phyloP scores from a whole-genome alignment of 23 tunicate genomes.

The Halocynthia aurantium region DNA sequence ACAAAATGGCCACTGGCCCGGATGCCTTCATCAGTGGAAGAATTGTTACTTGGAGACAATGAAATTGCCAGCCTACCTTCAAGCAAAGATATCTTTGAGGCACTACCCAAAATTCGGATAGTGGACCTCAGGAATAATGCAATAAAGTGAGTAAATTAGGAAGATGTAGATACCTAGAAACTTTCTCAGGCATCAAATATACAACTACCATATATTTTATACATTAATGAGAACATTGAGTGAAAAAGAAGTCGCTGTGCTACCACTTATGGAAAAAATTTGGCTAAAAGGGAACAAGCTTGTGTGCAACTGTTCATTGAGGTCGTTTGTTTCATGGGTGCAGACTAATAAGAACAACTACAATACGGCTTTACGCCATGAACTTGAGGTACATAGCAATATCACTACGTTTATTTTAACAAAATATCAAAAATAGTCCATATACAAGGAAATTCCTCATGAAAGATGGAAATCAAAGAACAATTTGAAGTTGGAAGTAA shows the following conservation, averaged over 20 bases:
- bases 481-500: no score
- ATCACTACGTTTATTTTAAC: neutral
- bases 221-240: neutral
- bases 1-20: slow-evolving; percentile 29
- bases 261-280: slow-evolving; percentile 28
- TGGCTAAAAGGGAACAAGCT: slow-evolving; percentile 62
- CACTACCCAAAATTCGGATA: slow-evolving; percentile 35
- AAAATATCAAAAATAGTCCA: no score
- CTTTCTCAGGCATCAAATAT: neutral
- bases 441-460: no score
- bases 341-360: slow-evolving; percentile 40
- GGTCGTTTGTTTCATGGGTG: slow-evolving; percentile 50
- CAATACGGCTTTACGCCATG: neutral
- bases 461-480: no score
- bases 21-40: slow-evolving; percentile 26
- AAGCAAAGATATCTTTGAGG: neutral
- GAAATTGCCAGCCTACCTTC: slow-evolving; percentile 30
- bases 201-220: neutral
- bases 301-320: slow-evolving; percentile 50
- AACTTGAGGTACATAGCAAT: slow-evolving; percentile 40
- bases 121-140: slow-evolving; percentile 52
- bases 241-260: slow-evolving; percentile 7
- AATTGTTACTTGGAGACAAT: slow-evolving; percentile 25
- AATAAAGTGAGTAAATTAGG: slow-evolving; percentile 24
- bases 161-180: no score